Evolutionary conservation across 2,113 vertebrate species (phyloP), one percentile per base, ranked within the genome.

Genomic region (Montifringilla adamsi): DNA sequence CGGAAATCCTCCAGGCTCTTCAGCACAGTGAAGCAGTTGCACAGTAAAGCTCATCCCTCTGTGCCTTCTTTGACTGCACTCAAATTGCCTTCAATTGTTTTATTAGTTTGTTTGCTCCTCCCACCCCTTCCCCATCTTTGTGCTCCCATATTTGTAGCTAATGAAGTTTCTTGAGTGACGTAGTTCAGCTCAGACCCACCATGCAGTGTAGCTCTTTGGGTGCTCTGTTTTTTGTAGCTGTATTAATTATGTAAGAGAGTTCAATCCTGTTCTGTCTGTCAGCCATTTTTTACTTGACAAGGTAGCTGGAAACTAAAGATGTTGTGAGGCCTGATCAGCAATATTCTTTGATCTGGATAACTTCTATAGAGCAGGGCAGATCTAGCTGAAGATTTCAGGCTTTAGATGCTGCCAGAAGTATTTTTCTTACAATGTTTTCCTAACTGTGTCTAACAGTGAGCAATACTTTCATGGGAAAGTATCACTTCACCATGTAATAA

Each of bases 11-110:
- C 12, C 18, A 68, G 30, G 4, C 16, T 68, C 10, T 44, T 23
- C 30, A 87, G 43, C 10, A 12, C 52, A 58, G 24, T 0, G 6
- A 66, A 56, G 14, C 9, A 0, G 9, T 41, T 60, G 15, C 0
- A 0, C 31, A 47, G 4, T 26, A 9, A 76, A 26, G 7, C 9
- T 79, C 44, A 35, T 73, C 15, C 13, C 5, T 68, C 33, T 85
- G 28, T 1, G 1, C 5, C 41, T 52, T 22, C 44, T 80, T 62
- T 28, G 15, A 7, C 30, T 52, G 26, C 11, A 11, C 18, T 84
- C 27, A 52, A 62, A 43, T 52, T 15, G 7, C 41, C 33, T 92
- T 84, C 8, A n/a, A 5, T 3, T 58, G 13, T 35, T 52, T 60
- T 14, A 7, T 13, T 17, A 14, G 11, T 46, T 37, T 37, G 17